A percentile compares a stretch with the other conserved stretches of the same genome.
These are phyloP conservation scores for Meriones unguiculatus DNA, from an alignment of 2,113 vertebrate genomes.

Conservation along the genomic window DNA sequence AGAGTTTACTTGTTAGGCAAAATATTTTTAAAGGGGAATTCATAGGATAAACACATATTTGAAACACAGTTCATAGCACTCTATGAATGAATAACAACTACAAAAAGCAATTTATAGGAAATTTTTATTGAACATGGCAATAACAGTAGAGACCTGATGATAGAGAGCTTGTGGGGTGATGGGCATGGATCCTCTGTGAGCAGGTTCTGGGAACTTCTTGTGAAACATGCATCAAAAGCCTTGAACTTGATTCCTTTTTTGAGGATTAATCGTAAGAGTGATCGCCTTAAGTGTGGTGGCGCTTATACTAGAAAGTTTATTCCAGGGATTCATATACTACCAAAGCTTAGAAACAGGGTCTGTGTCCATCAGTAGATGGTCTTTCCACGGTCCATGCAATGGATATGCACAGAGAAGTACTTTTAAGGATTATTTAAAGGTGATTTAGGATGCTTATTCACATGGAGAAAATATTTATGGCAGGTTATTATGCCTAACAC, in stretches of 20 bases:
- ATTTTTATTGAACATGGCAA: neutral
- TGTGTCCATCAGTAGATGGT: neutral
- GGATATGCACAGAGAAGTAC: neutral
- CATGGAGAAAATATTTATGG: neutral
- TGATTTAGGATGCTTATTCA: neutral
- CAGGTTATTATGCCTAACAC: constrained; percentile 35
- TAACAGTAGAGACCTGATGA: neutral
- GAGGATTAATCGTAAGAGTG: constrained; percentile 10
- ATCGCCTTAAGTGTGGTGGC: neutral
- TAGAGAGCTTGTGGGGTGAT: neutral
- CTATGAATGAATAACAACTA: constrained; percentile 32
- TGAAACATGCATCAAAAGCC: neutral
- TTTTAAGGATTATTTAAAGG: neutral
- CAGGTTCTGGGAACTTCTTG: neutral
- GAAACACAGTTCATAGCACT: neutral
- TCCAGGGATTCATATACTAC: neutral
- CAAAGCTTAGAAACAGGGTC: neutral
- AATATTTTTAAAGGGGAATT: neutral
- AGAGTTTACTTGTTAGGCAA: neutral
- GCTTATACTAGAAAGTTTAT: constrained; percentile 23
- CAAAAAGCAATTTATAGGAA: neutral
- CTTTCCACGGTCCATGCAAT: neutral
- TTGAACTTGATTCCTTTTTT: neutral
- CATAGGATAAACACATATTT: neutral
- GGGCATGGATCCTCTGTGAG: neutral